A percentile compares a stretch with the other conserved stretches of the same genome.
phyloP scores from a whole-genome alignment of 1,140 invertebrate species.

The Drosophila lini region DNA sequence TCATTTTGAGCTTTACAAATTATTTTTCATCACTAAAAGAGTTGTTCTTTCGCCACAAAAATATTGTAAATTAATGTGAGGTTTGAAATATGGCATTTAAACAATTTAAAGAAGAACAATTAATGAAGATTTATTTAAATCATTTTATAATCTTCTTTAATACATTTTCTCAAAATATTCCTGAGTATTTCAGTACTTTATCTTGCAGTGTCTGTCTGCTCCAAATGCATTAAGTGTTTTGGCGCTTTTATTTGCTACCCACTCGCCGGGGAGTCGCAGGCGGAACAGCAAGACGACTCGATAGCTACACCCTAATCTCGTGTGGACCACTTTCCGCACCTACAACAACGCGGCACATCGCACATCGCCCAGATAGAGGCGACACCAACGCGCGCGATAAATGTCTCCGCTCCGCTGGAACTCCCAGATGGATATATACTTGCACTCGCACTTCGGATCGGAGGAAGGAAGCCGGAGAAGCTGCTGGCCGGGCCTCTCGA shows the following conservation, averaged over 20 bases:
- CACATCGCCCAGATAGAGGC: constrained; percentile 30
- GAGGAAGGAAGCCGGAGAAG: constrained; percentile 41
- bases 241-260: constrained; percentile 74
- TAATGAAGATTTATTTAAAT: neutral
- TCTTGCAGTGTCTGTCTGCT: constrained; percentile 49
- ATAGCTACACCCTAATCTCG: constrained; percentile 76
- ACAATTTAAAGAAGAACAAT: neutral
- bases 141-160: neutral
- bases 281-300: constrained; percentile 47
- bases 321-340: constrained; percentile 79
- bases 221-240: constrained; percentile 81
- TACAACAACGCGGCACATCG: constrained; percentile 54
- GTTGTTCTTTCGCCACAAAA: neutral
- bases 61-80: neutral
- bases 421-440: constrained; percentile 65
- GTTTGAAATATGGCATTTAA: neutral
- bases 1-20: neutral
- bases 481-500: constrained; percentile 40
- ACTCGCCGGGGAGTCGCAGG: constrained; percentile 54
- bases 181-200: neutral
- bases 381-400: constrained; percentile 65
- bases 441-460: constrained; percentile 6
- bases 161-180: neutral
- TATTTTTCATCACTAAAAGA: neutral
- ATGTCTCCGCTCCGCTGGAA: constrained; percentile 52